Percentiles rank a stretch among this genome's conserved stretches.
Conservation (phyloP, 2,113 vertebrate species). For the Lepidothrix coronata region DNA sequence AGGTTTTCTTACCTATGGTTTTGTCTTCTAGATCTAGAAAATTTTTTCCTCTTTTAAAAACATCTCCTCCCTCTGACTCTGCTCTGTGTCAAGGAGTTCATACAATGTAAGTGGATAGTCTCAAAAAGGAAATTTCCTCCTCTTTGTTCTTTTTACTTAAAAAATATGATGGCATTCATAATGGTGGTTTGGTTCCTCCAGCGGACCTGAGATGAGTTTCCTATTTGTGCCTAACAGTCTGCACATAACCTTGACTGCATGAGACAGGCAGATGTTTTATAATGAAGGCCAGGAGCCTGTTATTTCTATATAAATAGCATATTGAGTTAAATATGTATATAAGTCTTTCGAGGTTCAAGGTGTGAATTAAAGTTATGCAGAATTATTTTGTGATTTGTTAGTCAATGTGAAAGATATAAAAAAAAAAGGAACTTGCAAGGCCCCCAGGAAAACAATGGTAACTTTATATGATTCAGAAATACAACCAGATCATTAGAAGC, state of each 20-base stretch:
- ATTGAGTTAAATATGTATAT: not conserved
- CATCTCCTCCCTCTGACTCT: not conserved
- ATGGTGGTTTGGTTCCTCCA: not conserved
- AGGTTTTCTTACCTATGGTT: not conserved
- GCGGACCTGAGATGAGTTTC: not conserved
- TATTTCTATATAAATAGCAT: not conserved
- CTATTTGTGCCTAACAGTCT: not conserved
- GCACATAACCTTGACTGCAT: not conserved
- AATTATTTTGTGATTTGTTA: not conserved
- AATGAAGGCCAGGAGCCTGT: not conserved
- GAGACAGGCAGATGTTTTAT: slow-evolving; percentile 26
- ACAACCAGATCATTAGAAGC: not conserved
- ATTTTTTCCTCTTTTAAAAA: not conserved
- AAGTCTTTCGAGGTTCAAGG: not conserved
- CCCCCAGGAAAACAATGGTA: not conserved
- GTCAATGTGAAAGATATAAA: not conserved
- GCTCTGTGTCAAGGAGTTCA: not conserved
- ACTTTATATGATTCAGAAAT: not conserved
- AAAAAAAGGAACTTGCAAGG: not conserved
- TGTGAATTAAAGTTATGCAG: not conserved
- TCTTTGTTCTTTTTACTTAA: slow-evolving; percentile 16
- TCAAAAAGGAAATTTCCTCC: not conserved
- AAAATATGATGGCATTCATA: not conserved
- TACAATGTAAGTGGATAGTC: not conserved
- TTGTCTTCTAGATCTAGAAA: not conserved